Percentiles rank a stretch among this genome's conserved stretches.
phyloP scores from a whole-genome alignment of 2,797 vertebrate genomes.

The Balearica regulorum region DNA sequence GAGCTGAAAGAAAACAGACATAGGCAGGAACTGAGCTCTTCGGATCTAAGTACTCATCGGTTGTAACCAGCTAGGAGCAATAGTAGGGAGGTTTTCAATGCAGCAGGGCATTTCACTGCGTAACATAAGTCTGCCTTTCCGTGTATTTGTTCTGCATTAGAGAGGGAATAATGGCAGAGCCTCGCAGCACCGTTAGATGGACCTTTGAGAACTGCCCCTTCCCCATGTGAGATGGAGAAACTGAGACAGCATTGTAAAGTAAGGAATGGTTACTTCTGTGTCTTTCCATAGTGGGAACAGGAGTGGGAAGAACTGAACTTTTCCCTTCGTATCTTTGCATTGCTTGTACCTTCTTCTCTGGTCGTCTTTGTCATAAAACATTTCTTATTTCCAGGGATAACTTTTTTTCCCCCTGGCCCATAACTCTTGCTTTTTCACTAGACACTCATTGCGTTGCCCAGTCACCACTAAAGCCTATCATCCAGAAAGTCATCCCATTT shows the following conservation, averaged over 20 bases:
- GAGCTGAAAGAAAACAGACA: too few relatives aligned
- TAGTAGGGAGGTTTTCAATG: neutral
- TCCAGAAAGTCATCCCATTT: too few relatives aligned
- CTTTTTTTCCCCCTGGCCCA: neutral
- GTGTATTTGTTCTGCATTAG: too few relatives aligned
- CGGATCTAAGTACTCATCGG: fast-evolving
- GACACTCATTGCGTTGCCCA: neutral
- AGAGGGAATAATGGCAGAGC: neutral
- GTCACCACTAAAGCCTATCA: neutral
- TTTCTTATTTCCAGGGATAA: neutral
- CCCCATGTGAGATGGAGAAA: neutral
- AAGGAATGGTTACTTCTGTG: neutral
- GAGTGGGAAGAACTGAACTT: neutral
- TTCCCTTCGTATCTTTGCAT: neutral
- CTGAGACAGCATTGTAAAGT: neutral
- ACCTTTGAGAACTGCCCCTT: neutral
- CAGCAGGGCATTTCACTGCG: too few relatives aligned
- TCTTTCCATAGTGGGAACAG: neutral
- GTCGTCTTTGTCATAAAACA: neutral
- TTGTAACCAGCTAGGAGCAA: neutral
- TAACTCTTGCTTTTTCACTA: neutral
- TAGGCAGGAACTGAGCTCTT: fast-evolving
- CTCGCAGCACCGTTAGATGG: neutral
- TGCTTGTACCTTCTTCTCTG: neutral
- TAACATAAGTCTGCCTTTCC: neutral